Evolutionary conservation across 2,113 vertebrate species (phyloP).

Genomic region (Mola mola): DNA sequence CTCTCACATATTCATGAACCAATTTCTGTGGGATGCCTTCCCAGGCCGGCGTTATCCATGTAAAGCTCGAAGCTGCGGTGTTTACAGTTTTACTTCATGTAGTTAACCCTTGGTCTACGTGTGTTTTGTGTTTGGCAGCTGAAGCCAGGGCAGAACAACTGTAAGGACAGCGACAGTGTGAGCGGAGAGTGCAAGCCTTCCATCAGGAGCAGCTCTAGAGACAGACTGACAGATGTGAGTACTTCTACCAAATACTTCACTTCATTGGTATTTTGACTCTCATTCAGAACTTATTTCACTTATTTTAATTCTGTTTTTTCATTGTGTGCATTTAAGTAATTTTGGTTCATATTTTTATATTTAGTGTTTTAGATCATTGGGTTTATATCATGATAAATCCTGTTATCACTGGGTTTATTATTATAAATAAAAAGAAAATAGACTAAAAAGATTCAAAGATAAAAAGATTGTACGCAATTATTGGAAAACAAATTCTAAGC

Average conservation of each 20-base stretch:
- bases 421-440: too few species aligned
- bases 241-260: background rate
- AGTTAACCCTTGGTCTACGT: slow-evolving; percentile 47
- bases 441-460: too few species aligned
- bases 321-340: too few species aligned
- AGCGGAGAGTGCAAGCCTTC: slow-evolving; percentile 90
- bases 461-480: background rate
- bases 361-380: too few species aligned
- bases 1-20: slow-evolving; percentile 68
- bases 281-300: too few species aligned
- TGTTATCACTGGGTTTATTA: too few species aligned
- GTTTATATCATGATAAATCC: too few species aligned
- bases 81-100: slow-evolving; percentile 40
- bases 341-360: too few species aligned
- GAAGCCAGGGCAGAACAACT: slow-evolving; percentile 91
- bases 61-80: slow-evolving; percentile 32
- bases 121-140: slow-evolving; percentile 81
- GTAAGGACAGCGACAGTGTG: slow-evolving; percentile 90
- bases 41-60: slow-evolving; percentile 20
- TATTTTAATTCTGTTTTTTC: too few species aligned
- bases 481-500: too few species aligned
- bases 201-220: slow-evolving; percentile 89
- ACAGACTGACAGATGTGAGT: slow-evolving; percentile 95
- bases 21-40: slow-evolving; percentile 38
- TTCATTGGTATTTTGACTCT: too few species aligned